Percentiles rank a stretch among this genome's conserved stretches.
Evolutionary conservation across 2,888 invertebrate genomes (phyloP).

Genomic region (Tetragonisca angustula): DNA sequence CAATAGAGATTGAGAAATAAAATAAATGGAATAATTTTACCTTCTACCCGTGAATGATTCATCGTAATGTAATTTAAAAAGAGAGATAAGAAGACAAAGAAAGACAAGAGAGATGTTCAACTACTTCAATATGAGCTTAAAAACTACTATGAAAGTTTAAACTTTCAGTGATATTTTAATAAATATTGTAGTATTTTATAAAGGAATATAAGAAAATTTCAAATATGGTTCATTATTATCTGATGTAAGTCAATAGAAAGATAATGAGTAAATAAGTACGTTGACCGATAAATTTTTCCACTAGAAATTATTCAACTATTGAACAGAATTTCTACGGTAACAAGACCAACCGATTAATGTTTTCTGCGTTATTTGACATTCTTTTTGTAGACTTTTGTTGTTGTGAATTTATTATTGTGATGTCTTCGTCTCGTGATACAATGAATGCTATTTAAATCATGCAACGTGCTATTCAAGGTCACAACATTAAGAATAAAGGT

Average conservation of each 20-base stretch:
- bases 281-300: neutral
- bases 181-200: no score
- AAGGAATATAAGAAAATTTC: no score
- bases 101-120: neutral
- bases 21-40: neutral
- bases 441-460: neutral
- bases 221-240: neutral
- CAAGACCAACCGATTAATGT: neutral
- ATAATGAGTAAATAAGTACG: neutral
- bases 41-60: neutral
- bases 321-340: neutral
- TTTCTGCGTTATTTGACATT: neutral
- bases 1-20: neutral
- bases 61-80: neutral
- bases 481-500: neutral
- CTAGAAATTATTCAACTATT: neutral
- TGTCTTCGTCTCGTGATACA: no score
- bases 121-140: neutral
- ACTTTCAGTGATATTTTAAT: neutral
- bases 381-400: neutral
- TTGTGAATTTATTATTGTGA: no score
- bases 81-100: neutral
- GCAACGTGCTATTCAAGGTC: neutral
- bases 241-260: neutral
- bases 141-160: neutral